Evolutionary conservation across 1,140 invertebrate genomes (phyloP).

Genomic region (Pseudomyrmex flavicornis): DNA sequence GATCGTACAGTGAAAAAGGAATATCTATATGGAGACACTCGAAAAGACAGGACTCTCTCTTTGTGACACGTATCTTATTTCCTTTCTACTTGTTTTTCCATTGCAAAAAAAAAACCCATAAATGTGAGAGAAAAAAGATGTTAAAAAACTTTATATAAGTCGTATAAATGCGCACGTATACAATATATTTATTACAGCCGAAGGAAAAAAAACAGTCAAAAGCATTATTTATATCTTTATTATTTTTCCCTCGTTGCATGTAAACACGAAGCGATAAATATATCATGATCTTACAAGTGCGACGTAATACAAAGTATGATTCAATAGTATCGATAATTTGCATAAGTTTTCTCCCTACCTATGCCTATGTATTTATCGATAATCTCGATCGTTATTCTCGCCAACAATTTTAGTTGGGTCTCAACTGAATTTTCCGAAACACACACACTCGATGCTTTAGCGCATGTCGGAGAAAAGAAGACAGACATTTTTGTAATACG

Average conservation of each 20-base stretch:
- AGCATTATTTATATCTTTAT: constrained; percentile 47
- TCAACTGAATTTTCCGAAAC: too few relatives aligned
- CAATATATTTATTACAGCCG: constrained; percentile 8
- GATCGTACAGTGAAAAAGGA: background rate
- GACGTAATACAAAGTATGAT: constrained; percentile 53
- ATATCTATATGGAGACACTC: background rate
- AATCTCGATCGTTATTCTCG: too few relatives aligned
- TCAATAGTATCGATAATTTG: constrained; percentile 72
- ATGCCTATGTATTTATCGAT: too few relatives aligned
- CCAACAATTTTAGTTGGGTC: too few relatives aligned
- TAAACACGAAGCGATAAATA: constrained; percentile 39
- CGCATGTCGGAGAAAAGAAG: constrained; percentile 7
- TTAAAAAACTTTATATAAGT: constrained; percentile 1
- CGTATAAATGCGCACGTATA: background rate
- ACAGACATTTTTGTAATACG: constrained; percentile 34
- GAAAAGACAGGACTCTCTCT: background rate
- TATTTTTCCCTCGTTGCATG: constrained; percentile 46
- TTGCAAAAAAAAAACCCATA: background rate
- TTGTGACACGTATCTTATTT: constrained; percentile 5
- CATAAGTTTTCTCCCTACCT: constrained; percentile 61
- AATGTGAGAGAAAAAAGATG: background rate
- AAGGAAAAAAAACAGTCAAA: background rate
- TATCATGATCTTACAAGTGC: constrained; percentile 57
- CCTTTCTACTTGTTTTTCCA: constrained; percentile 5
- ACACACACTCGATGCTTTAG: background rate